Percentiles rank a stretch among this genome's conserved stretches.
phyloP scores from a whole-genome alignment of 2,113 vertebrate species.

The Apaloderma vittatum region DNA sequence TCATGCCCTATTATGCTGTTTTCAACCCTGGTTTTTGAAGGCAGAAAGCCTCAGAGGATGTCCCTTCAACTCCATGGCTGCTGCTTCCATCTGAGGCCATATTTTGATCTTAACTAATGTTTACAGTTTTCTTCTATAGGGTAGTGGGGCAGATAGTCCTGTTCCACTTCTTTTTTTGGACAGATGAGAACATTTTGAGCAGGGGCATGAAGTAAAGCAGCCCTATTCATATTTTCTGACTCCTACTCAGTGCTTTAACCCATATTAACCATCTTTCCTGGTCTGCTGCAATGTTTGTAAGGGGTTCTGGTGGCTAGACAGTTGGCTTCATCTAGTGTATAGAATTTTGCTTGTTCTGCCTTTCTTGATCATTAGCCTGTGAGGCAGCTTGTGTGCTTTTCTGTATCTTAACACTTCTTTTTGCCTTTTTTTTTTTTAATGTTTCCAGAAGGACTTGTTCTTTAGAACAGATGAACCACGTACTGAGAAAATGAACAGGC shows the following conservation, averaged over 20 bases:
- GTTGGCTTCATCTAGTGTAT: constrained; percentile 7
- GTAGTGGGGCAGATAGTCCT: not conserved
- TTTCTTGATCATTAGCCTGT: constrained; percentile 33
- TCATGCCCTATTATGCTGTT: not conserved
- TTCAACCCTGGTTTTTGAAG: not conserved
- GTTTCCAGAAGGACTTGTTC: constrained; percentile 67
- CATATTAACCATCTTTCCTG: not conserved
- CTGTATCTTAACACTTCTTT: constrained; percentile 10
- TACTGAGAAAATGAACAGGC: constrained; percentile 36
- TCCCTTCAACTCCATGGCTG: not conserved
- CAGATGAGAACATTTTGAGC: not conserved
- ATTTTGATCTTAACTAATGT: not conserved
- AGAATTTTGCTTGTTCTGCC: not conserved
- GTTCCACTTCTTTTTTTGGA: not conserved
- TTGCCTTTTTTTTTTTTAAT: not conserved
- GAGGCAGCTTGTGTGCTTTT: constrained; percentile 24
- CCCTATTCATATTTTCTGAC: not conserved
- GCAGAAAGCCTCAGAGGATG: not conserved
- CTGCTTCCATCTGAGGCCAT: not conserved
- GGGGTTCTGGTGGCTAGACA: not conserved
- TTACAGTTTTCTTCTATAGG: not conserved
- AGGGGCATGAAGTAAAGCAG: not conserved
- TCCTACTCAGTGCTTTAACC: not conserved
- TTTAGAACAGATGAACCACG: constrained; percentile 63
- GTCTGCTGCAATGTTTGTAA: not conserved